Evolutionary conservation across 2,797 vertebrate species (phyloP).

Genomic region (Octomys mimax): DNA sequence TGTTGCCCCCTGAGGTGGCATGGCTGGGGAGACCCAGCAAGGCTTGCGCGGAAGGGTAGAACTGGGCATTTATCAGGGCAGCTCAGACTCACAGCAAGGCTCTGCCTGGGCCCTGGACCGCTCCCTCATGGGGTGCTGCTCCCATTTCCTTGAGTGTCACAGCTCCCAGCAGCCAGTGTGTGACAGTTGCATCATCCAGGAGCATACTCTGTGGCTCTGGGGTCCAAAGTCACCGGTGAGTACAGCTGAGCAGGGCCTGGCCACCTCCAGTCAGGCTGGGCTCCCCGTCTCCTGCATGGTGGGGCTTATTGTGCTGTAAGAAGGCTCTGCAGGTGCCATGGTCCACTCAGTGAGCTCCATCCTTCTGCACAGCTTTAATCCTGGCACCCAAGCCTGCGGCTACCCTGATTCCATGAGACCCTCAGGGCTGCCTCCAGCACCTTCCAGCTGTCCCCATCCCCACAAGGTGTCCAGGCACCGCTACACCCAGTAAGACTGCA

Average conservation of each 20-base stretch:
- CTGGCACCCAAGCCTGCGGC: background rate
- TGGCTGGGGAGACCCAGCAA: too few species aligned
- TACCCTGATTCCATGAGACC: background rate
- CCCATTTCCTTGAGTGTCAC: background rate
- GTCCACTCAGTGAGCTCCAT: background rate
- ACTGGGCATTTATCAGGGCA: fast-evolving
- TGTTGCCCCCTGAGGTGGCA: background rate
- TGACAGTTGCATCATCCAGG: background rate
- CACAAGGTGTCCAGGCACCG: background rate
- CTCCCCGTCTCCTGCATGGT: background rate
- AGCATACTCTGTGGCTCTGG: fast-evolving
- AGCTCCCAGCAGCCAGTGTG: background rate
- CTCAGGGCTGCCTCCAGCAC: background rate
- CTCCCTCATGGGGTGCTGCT: background rate
- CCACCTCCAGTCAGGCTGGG: background rate
- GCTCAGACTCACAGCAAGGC: too few species aligned
- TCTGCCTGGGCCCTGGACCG: background rate
- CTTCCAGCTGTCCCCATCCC: background rate
- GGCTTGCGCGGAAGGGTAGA: background rate
- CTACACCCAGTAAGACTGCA: background rate
- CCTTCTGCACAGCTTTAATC: background rate
- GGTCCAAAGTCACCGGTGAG: background rate
- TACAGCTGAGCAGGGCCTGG: background rate
- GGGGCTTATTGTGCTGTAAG: background rate
- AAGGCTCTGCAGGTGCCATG: background rate